A percentile compares a stretch with the other conserved stretches of the same genome.
phyloP scores from a whole-genome alignment of 2,888 invertebrate genomes.

The Cosmopolites sordidus region DNA sequence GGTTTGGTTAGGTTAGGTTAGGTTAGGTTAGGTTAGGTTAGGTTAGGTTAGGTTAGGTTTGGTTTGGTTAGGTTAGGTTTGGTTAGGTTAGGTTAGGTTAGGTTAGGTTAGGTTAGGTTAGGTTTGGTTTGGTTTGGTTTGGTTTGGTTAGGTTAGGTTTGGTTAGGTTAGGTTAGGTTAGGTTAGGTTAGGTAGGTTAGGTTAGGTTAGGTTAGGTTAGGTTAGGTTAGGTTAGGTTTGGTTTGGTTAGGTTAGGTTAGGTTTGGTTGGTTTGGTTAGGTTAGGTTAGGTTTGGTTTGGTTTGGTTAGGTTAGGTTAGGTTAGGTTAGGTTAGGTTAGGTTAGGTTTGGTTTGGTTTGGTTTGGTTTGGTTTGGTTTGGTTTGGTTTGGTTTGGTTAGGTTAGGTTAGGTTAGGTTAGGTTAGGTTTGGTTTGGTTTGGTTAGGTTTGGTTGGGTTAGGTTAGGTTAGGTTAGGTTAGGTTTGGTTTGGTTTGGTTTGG shows the following conservation, averaged over 20 bases:
- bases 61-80: conserved; percentile 7
- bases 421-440: too few relatives aligned
- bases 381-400: conserved; percentile 2
- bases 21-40: neutral
- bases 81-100: conserved; percentile 8
- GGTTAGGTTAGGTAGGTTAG: neutral
- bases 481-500: too few relatives aligned
- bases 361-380: neutral
- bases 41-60: conserved; percentile 8
- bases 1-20: neutral
- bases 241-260: conserved; percentile 4
- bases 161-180: conserved; percentile 4
- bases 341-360: neutral
- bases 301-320: neutral
- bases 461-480: too few relatives aligned
- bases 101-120: conserved; percentile 8
- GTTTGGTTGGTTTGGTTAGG: conserved; percentile 4
- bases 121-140: conserved; percentile 8
- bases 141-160: conserved; percentile 6
- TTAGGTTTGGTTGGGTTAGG: too few relatives aligned
- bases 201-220: conserved; percentile 4
- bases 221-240: conserved; percentile 3
- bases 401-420: neutral
- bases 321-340: neutral
- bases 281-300: conserved; percentile 2